A percentile compares a stretch with the other conserved stretches of the same genome.
These are phyloP conservation scores for Lasioglossum baleicum DNA, from an alignment of 1,140 invertebrate species.

Conservation along the genomic window DNA sequence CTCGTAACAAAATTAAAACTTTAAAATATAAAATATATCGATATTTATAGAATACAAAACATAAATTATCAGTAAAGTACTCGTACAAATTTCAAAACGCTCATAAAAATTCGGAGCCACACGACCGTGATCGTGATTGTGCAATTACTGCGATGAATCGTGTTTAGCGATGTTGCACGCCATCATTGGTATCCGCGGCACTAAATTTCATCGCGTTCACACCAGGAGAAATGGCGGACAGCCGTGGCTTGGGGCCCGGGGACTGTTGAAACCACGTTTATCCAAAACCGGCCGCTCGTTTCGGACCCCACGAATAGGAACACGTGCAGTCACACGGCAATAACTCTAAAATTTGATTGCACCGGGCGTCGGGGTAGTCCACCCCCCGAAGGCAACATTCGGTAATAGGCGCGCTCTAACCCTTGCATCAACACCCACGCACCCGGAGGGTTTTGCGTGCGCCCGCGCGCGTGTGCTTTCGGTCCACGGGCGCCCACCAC, in stretches of 20 bases:
- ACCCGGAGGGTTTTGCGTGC: constrained; percentile 8
- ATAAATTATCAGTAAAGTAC: too few relatives aligned
- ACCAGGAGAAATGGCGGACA: too few relatives aligned
- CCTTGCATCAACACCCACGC: constrained; percentile 71
- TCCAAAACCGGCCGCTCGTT: constrained; percentile 24
- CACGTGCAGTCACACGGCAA: constrained; percentile 63
- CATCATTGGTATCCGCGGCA: too few relatives aligned
- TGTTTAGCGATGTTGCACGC: too few relatives aligned
- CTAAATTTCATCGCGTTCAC: constrained; percentile 22
- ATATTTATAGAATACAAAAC: too few relatives aligned
- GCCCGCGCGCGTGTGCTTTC: not conserved
- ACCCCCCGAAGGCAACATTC: constrained; percentile 65
- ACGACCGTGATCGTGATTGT: too few relatives aligned
- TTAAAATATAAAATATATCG: too few relatives aligned
- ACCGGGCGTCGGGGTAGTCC: constrained; percentile 62
- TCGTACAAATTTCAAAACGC: too few relatives aligned
- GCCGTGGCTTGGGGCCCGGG: too few relatives aligned
- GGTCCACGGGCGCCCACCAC: constrained; percentile 42
- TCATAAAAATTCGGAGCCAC: too few relatives aligned
- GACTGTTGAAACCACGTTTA: constrained; percentile 9
- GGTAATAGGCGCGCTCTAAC: constrained; percentile 73
- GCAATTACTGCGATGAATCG: too few relatives aligned
- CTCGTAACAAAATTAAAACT: too few relatives aligned
- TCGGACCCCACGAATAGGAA: constrained; percentile 28
- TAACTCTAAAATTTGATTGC: constrained; percentile 78